Conservation (phyloP, 2,113 vertebrate species). For the Haemorhous mexicanus region DNA sequence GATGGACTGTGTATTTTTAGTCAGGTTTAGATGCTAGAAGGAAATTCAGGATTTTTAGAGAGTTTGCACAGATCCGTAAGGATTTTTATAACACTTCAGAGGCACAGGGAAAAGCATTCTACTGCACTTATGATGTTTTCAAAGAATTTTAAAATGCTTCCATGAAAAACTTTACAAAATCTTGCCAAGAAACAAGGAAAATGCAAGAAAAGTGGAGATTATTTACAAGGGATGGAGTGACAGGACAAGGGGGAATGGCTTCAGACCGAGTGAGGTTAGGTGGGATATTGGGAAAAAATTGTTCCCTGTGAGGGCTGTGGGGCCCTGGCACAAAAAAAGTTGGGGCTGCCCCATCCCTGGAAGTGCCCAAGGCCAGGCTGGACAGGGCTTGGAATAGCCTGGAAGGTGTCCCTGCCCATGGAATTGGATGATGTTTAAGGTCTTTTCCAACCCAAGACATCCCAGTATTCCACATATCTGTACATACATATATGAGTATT, state of each 20-base stretch:
- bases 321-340: background rate
- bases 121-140: background rate
- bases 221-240: background rate
- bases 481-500: fast-evolving
- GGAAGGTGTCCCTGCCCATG: background rate
- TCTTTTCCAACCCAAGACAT: background rate
- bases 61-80: background rate
- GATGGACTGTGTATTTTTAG: constrained; percentile 58
- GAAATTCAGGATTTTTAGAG: background rate
- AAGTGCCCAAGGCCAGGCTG: background rate
- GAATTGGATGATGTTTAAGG: background rate
- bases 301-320: background rate
- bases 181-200: background rate
- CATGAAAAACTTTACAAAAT: background rate
- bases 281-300: background rate
- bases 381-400: background rate
- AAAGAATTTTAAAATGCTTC: background rate
- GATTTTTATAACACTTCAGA: constrained; percentile 27
- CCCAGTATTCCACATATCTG: background rate
- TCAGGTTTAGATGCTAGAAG: constrained; percentile 11
- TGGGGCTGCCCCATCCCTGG: background rate
- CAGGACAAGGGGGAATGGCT: background rate
- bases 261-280: background rate
- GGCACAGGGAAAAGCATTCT: background rate
- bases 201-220: background rate